Base-by-base conservation (phyloP, 2,113 vertebrate genomes). In the Struthio camelus region DNA sequence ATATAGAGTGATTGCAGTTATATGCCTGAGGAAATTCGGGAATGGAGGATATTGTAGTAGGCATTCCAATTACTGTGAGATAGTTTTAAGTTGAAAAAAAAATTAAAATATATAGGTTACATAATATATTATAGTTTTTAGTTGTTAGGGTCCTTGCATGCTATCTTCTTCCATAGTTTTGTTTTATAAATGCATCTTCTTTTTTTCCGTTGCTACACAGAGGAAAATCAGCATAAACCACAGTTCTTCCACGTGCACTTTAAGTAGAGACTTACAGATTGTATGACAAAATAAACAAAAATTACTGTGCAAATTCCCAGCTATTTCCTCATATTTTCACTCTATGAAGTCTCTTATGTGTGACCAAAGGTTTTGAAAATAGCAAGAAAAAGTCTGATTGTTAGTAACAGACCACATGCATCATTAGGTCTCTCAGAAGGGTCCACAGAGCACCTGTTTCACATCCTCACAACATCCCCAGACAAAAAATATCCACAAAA, bases 21-120 rank as follows among this genome's bases (percentile, higher is more conserved):
- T 87, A 87, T 88, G 94, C 94, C 93, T 84, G 48, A 97, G 93
- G 96, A 97, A 94, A 95, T 92, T 94, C 82, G 84, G 83, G 54
- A 56, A 79, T n/a, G 80, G 53, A 78, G 40, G 64, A 94, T 92
- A 90, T 65, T 93, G 66, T 82, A 88, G 50, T 23, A 82, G 53
- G 66, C 81, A 92, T 96, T 96, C 66, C 72, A 95, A 95, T 65
- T 87, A 59, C 62, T 67, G 51, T 4, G 88, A 84, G 76, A 89
- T 22, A 58, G 18, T 78, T 88, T 81, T 27, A 54, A 82, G n/a
- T 19, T 13, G 40, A 79, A 58, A 71, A 71, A 42, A 66, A 28
- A 58, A 62, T n/a, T 44, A 15, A 81, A 88, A 51, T 82, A 67
- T 10, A 30, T 65, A 73, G 18, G 9, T 92, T 89, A 77, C 28